Evolutionary conservation across 2,888 invertebrate genomes (phyloP), one percentile per base, ranked within the genome.

Genomic region (Thymelicus lineola): DNA sequence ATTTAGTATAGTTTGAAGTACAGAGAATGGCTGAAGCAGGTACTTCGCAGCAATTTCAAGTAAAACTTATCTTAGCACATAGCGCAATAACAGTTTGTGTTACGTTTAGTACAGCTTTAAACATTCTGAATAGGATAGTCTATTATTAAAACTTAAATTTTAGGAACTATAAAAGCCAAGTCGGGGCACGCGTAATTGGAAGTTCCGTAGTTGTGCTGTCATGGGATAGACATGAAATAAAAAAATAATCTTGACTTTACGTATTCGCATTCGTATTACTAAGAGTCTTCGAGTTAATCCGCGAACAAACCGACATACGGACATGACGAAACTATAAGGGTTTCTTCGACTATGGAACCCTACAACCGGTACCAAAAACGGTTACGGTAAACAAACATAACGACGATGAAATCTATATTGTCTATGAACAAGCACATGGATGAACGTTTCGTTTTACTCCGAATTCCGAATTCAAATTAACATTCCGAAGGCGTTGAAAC

Each of bases 341-440:
- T 28, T 28, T 28, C 28, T 28, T 28, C 28, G 28, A 28, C 28
- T 28, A 28, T 28, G 28, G 28, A 28, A 28, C 45, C 14, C 45
- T 12, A 55, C 66, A 59, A 15, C 48, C 53, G 65, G 65, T 36
- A 71, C 71, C 70, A 72, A 71, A 75, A 73, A 58, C 66, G 66
- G 53, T 58, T 65, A 45, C 65, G 36, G 69, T 45, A 67, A 67
- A 68, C 60, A 61, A 55, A 17, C 45, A 46, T 35, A 7, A 46
- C 46, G 20, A 17, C 61, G 67, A 68, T 68, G 55, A 68, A 55
- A 62, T 68, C 61, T 55, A 61, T 55, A 61, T 61, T 61, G 67
- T 68, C 61, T 55, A 61, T 61, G 17, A 45, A 46, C 55, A 61
- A 55, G 55, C 60, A 68, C 3, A 46, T 67, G 59, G 50, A 17